Evolutionary conservation across 2,888 invertebrate species (phyloP), one percentile per base, ranked within the genome.

Genomic region (Drosophila kambysellisi): DNA sequence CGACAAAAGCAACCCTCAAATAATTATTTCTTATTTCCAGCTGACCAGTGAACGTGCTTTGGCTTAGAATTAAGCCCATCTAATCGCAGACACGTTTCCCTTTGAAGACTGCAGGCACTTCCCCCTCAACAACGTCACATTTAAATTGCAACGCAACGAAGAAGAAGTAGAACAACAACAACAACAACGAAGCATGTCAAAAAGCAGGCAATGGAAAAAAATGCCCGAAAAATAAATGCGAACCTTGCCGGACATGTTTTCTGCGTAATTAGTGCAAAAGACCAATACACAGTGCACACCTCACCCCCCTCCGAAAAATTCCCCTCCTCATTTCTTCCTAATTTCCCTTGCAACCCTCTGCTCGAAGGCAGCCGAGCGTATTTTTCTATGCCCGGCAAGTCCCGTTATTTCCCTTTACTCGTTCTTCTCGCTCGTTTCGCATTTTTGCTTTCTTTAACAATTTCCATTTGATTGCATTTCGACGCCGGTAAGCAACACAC

Each of bases 401-500:
- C 46, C 25, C 15, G 46, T 25, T 46, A 39, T 52, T 57, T 54
- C 60, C 25, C 61, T 52, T 63, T 66, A 54, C 51, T 62, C 58
- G 52, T 15, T 56, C 32, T 33, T 20, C 33, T 39, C 30, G 61
- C 41, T 60, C 52, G 57, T 59, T 70, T 69, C 70, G 59, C 74
- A 70, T 73, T 73, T 79, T 76, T 63, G 78, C 66, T 82, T 83
- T 80, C 87, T 77, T 83, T 80, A 83, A 82, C 84, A 83, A 88
- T 87, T 87, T 87, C 87, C 87, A 88, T 86, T 86, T 84, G 86
- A 87, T 83, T 87, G 87, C 86, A 82, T 88, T 73, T 81, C 76
- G 77, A 69, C 79, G 80, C 74, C 75, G 68, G 76, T 69, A 56
- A 39, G 53, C 20, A 58, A 43, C 39, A 57, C 53, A 33, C 58